Base-by-base conservation (phyloP, 2,113 vertebrate species). In the Oenanthe melanoleuca region DNA sequence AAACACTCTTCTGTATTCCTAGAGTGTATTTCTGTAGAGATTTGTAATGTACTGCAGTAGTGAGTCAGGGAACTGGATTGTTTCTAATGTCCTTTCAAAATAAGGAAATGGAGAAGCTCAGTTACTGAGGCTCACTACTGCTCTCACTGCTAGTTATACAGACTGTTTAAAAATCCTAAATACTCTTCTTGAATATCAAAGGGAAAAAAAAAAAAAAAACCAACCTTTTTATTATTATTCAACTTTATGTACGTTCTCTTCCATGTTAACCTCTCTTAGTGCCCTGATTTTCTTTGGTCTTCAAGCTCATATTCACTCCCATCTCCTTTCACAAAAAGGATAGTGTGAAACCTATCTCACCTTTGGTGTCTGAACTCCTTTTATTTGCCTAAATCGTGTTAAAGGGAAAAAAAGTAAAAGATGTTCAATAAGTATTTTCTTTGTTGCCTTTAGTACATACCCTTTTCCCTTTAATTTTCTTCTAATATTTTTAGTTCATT, bases 181-280 rank as follows among this genome's bases (percentile, higher is more conserved):
- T 42, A n/a, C 6, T 74, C 12, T 67, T 90, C 71, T 80, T 9
- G 56, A 73, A 81, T 78, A 78, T 40, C 31, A 84, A 80, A 92
- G n/a, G 2, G 26, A n/a, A n/a, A n/a, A n/a, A 37, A 37, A 37
- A 57, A 49, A 50, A 4, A 77, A 50, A 29, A 0, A 1, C 2
- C 20, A 71, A 17, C 7, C 8, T 6, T 87, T 78, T 87, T 18
- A 64, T 52, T 83, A n/a, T 52, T 42, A 63, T 79, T 84, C 31
- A 33, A 44, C 59, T 87, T 78, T n/a, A 70, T 60, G 8, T 42
- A n/a, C 44, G 22, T 17, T 80, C 40, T 70, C 24, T 53, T 57
- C 40, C 13, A 4, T 83, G 23, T 63, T 59, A 82, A 34, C 23
- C 14, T 73, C 57, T 82, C 50, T 59, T n/a, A 80, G 9, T 55